Evolutionary conservation across 2,888 invertebrate species (phyloP).

Genomic region (Euclidia mi): DNA sequence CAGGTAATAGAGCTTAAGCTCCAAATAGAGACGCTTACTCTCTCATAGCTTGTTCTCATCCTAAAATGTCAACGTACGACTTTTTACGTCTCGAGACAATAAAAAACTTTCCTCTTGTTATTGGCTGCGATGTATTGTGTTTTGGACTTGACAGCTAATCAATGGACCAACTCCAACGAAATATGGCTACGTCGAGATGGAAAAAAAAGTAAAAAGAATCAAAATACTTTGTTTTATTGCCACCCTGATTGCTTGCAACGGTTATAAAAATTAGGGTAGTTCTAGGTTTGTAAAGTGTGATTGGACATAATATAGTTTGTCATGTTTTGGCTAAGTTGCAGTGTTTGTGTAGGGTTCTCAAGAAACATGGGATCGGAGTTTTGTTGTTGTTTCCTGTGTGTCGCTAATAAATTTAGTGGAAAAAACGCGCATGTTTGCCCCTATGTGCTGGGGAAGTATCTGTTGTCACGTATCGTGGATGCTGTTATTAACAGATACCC

Average conservation of each 20-base stretch:
- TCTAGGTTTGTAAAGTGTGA: constrained; percentile 34
- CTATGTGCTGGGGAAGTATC: no score
- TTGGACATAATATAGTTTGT: constrained; percentile 32
- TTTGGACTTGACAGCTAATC: constrained; percentile 71
- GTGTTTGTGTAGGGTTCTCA: constrained; percentile 22
- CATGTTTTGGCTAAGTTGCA: constrained; percentile 22
- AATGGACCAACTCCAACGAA: constrained; percentile 58
- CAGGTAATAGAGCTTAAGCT: no score
- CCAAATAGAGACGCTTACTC: neutral
- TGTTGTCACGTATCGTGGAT: no score
- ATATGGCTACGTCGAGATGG: constrained; percentile 57
- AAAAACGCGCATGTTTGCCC: neutral
- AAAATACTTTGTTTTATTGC: constrained; percentile 58
- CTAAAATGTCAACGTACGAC: constrained; percentile 51
- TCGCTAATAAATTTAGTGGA: neutral
- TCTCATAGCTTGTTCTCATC: constrained; percentile 30
- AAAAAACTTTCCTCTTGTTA: constrained; percentile 62
- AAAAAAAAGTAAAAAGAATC: constrained; percentile 27
- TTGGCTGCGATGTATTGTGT: constrained; percentile 61
- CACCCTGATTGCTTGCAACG: constrained; percentile 10
- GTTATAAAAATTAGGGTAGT: neutral
- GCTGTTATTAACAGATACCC: no score
- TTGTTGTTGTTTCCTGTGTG: constrained; percentile 5
- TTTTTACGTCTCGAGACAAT: constrained; percentile 63
- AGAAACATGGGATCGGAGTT: constrained; percentile 6